Evolutionary conservation across 2,888 invertebrate species (phyloP), one percentile per base, ranked within the genome.

Genomic region (Oeneis ivallda): DNA sequence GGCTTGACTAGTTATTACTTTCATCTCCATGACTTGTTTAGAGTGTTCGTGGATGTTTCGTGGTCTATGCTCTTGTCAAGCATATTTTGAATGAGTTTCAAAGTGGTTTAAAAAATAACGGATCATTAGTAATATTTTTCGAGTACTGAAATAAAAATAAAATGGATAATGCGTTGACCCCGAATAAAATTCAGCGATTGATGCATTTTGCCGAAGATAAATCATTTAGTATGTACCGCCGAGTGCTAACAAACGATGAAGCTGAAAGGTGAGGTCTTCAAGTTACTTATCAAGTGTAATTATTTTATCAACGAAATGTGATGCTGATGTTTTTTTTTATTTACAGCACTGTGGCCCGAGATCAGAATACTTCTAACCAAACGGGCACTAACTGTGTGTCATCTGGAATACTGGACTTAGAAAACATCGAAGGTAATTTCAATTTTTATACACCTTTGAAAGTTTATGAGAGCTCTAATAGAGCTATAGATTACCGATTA

Each of bases 101-200:
- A 26, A 26, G 26, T 26, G 26, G 5, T 26, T 26, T 37, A 1
- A 7, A 37, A 37, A 8, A 8, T 37, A 37, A 37, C 37, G 37
- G 37, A 8, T 37, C 7, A 37, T 37, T 37, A 9, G 58, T 63
- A 17, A 50, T 49, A 32, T 53, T 41, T 43, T 17, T 41, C 49
- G 50, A 59, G 41, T 56, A 26, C 50, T 64, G 15, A 13, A 7
- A 43, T 13, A 6, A 45, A 17, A 10, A 54, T n/a, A n/a, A 2
- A 68, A 89, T 89, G 89, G 87, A 88, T 81, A 87, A 87, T 77
- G 83, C 79, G 34, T 69, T 90, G 60, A 92, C 90, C 47, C 91
- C 91, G 0, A 89, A 85, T 69, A 91, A 85, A 77, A 90, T 92
- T 65, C 82, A 84, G 65, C 78, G 83, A 69, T 78, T 91, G 17